phyloP scores from a whole-genome alignment of 2,797 vertebrate species.

The Sorex maritimensis region DNA sequence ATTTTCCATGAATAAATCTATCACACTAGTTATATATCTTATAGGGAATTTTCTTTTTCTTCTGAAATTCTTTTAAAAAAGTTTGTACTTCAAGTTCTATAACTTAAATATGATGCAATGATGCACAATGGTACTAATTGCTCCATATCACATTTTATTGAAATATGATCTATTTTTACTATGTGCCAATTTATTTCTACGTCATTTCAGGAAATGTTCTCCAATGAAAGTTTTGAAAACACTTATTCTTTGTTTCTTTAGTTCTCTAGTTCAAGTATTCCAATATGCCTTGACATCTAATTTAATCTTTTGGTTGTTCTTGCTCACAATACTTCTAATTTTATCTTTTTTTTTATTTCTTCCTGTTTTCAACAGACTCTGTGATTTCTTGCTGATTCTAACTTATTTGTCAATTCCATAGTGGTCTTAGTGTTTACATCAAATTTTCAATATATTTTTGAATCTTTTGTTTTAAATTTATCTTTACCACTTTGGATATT shows the following conservation, averaged over 20 bases:
- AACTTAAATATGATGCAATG: not conserved
- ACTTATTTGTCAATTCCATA: not conserved
- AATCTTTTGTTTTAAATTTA: constrained; percentile 35
- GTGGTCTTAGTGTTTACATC: not conserved
- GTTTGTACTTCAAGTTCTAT: constrained; percentile 10
- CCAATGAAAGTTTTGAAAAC: not conserved
- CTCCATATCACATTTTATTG: not conserved
- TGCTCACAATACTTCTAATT: not conserved
- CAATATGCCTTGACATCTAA: not conserved
- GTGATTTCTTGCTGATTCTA: not conserved
- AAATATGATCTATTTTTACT: not conserved
- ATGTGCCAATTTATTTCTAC: not conserved
- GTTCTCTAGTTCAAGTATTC: not conserved
- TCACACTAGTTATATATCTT: not conserved
- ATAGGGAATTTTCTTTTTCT: not conserved
- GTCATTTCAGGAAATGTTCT: constrained; percentile 18
- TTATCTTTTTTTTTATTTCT: not conserved
- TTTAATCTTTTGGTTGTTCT: not conserved
- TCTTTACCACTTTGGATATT: not conserved
- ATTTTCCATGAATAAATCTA: not conserved
- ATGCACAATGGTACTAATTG: not conserved
- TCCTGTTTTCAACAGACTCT: not conserved
- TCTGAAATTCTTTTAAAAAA: not conserved
- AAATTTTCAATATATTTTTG: not conserved
- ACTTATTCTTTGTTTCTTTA: not conserved